Percentiles rank a stretch among this genome's conserved stretches.
These are phyloP conservation scores for Hipparchia sbordonii DNA, from an alignment of 2,888 invertebrate species.

Conservation along the genomic window DNA sequence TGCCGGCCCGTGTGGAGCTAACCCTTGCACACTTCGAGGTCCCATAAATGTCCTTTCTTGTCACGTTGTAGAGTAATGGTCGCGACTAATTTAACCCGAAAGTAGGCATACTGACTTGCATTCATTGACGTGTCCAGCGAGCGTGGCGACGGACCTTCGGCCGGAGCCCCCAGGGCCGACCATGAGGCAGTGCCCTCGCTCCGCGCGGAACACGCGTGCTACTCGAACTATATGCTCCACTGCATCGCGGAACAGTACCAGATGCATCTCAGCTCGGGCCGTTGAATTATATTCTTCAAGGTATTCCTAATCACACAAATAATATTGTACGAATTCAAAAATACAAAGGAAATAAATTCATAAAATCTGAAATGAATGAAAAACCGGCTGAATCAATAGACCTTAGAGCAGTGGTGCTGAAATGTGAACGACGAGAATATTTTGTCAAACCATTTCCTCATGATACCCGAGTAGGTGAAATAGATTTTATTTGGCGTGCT, in stretches of 20 bases:
- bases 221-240: constrained; percentile 94
- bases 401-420: too few species aligned
- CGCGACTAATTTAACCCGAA: background rate
- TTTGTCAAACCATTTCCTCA: too few species aligned
- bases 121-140: constrained; percentile 92
- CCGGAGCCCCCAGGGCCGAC: constrained; percentile 96
- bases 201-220: constrained; percentile 91
- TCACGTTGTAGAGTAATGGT: too few species aligned
- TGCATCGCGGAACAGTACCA: constrained; percentile 95
- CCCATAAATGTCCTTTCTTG: too few species aligned
- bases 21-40: too few species aligned
- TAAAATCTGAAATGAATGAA: too few species aligned
- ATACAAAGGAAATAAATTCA: too few species aligned
- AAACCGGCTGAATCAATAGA: too few species aligned
- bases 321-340: background rate
- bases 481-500: too few species aligned
- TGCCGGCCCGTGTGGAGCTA: too few species aligned
- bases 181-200: constrained; percentile 93
- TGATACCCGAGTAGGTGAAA: too few species aligned
- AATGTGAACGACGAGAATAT: too few species aligned
- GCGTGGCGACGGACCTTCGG: constrained; percentile 92
- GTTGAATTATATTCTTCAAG: constrained; percentile 92
- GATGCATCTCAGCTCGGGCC: constrained; percentile 89
- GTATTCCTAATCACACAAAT: constrained; percentile 84
- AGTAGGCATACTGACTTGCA: constrained; percentile 82